Conservation (phyloP, 1,140 invertebrate species). For the Drosophila oshimai region DNA sequence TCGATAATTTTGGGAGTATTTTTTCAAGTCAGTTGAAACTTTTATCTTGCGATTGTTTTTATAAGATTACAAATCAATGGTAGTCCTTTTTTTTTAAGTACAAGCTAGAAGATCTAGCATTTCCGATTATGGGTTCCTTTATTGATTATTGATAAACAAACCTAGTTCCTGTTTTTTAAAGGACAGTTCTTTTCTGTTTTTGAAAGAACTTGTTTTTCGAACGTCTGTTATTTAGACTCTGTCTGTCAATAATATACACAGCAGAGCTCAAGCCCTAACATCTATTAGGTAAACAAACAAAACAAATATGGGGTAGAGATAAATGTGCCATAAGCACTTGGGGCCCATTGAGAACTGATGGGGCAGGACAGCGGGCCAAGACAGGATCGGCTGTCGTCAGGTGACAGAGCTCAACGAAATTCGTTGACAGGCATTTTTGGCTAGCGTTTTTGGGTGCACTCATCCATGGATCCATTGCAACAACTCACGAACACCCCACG, state of each 20-base stretch:
- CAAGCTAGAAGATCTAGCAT: too few species aligned
- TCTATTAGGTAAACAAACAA: constrained; percentile 66
- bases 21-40: too few species aligned
- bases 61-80: too few species aligned
- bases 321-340: constrained; percentile 59
- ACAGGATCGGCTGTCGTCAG: constrained; percentile 16
- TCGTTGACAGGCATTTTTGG: constrained; percentile 50
- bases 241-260: constrained; percentile 51
- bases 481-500: constrained; percentile 10
- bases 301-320: constrained; percentile 28
- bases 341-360: constrained; percentile 35
- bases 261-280: constrained; percentile 38
- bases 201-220: constrained; percentile 15
- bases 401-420: constrained; percentile 17
- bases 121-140: too few species aligned
- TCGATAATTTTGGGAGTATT: too few species aligned
- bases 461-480: constrained; percentile 39
- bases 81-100: too few species aligned
- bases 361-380: background rate
- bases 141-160: too few species aligned
- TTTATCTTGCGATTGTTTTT: too few species aligned
- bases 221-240: constrained; percentile 28
- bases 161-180: too few species aligned
- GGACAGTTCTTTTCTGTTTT: background rate
- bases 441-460: constrained; percentile 33